A percentile compares a stretch with the other conserved stretches of the same genome.
phyloP scores from a whole-genome alignment of 2,797 vertebrate species.

The Peromyscus melanophrys region DNA sequence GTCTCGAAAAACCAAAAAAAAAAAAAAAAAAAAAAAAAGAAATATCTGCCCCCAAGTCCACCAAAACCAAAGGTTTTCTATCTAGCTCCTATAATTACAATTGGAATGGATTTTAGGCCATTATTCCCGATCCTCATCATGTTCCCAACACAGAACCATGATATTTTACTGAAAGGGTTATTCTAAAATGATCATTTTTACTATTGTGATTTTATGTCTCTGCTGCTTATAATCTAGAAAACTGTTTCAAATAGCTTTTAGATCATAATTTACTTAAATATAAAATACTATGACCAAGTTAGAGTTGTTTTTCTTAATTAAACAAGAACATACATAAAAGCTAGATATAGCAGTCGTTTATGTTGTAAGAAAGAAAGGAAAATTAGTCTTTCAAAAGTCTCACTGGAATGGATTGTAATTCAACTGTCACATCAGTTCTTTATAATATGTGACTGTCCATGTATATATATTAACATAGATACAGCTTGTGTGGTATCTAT shows the following conservation, averaged over 20 bases:
- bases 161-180: slow-evolving; percentile 46
- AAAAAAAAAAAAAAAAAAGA: no score
- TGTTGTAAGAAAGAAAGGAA: background rate
- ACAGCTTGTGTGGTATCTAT: background rate
- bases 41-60: no score
- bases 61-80: slow-evolving; percentile 50
- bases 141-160: background rate
- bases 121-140: slow-evolving; percentile 13
- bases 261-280: slow-evolving; percentile 12
- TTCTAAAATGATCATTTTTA: slow-evolving; percentile 70
- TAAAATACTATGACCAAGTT: slow-evolving; percentile 11
- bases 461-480: background rate
- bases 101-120: background rate
- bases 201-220: slow-evolving; percentile 13
- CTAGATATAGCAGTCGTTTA: background rate
- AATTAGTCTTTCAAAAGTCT: background rate
- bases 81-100: slow-evolving; percentile 16
- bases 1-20: no score
- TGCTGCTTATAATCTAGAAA: slow-evolving; percentile 45
- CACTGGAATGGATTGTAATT: slow-evolving; percentile 7
- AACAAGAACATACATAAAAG: slow-evolving; percentile 10
- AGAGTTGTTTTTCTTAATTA: slow-evolving; percentile 64
- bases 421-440: background rate
- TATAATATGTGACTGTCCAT: background rate
- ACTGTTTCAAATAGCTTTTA: slow-evolving; percentile 48